Evolutionary conservation across 2,888 invertebrate genomes (phyloP), one percentile per base, ranked within the genome.

Genomic region (Oligia strigilis): DNA sequence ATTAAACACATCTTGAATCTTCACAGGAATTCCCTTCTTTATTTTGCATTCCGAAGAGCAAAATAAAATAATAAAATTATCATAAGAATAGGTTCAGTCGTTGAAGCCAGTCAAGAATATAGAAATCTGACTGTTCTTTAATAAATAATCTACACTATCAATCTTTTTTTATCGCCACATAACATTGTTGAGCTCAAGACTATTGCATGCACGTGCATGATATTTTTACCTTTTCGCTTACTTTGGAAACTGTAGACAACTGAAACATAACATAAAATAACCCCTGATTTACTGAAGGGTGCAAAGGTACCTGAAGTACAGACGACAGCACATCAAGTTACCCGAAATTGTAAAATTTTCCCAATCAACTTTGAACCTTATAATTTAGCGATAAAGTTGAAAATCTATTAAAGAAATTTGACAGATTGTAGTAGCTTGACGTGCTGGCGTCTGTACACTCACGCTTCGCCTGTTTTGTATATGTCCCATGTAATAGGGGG

Each of bases 21-120:
- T 1, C 36, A 1, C 19, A 55, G 64, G n/a, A 46, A 79, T 74
- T 8, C 19, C 23, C 46, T 23, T 29, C 4, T 14, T 8, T 4
- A 60, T 52, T 11, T 9, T n/a, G 17, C 4, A 64, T 19, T 64
- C 14, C 1, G 29, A 36, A 64, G n/a, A 72, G 14, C 62, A 55
- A 60, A 81, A 71, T 36, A 55, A 40, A 60, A 55, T 46, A 8
- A 69, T 80, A 55, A 75, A 80, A 80, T 46, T 80, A 46, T n/a
- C 11, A 3, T 60, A 49, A 17, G 23, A 29, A 79, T 58, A 13
- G 29, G 2, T 46, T 46, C 1, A 52, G n/a, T 52, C 14, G 23
- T 75, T 36, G 17, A 29, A 40, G 3, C 23, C 9, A 55, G 17
- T 11, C 29, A 55, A 17, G 52, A 65, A 46, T 17, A 29, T 11